Evolutionary conservation across 1,140 invertebrate species (phyloP).

Genomic region (Lethrus apterus): DNA sequence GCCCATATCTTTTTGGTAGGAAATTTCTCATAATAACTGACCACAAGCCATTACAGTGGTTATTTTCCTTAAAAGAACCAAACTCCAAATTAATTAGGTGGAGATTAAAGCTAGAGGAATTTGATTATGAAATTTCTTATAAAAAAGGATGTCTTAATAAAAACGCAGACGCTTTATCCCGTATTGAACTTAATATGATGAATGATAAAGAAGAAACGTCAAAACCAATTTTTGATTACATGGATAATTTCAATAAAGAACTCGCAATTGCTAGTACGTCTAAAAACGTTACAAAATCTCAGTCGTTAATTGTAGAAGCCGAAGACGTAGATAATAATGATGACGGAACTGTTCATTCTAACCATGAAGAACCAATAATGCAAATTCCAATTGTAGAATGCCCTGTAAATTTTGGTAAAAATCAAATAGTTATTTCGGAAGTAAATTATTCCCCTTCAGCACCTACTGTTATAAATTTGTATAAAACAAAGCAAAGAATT

Average conservation of each 20-base stretch:
- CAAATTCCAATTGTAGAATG: neutral
- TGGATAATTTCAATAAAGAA: too few relatives aligned
- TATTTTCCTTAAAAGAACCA: slow-evolving; percentile 18
- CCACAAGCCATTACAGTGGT: slow-evolving; percentile 18
- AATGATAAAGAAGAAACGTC: neutral
- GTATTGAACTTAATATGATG: neutral
- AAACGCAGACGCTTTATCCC: slow-evolving; percentile 6
- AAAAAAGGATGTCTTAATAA: slow-evolving; percentile 14
- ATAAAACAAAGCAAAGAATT: too few relatives aligned
- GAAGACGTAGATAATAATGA: too few relatives aligned
- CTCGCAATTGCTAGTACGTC: too few relatives aligned
- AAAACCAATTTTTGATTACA: too few relatives aligned
- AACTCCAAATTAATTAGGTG: slow-evolving; percentile 21
- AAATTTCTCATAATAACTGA: slow-evolving; percentile 16
- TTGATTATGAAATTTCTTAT: slow-evolving; percentile 14
- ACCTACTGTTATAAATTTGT: too few relatives aligned
- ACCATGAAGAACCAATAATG: slow-evolving; percentile 1
- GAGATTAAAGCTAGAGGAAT: slow-evolving; percentile 17
- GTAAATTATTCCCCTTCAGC: too few relatives aligned
- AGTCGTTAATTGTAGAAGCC: too few relatives aligned
- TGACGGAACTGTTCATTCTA: neutral
- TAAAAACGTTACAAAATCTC: too few relatives aligned
- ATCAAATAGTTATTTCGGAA: slow-evolving; percentile 9
- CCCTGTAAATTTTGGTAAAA: neutral
- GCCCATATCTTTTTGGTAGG: slow-evolving; percentile 18